Conservation (phyloP, 1,140 invertebrate species). For the Monomorium pharaonis region DNA sequence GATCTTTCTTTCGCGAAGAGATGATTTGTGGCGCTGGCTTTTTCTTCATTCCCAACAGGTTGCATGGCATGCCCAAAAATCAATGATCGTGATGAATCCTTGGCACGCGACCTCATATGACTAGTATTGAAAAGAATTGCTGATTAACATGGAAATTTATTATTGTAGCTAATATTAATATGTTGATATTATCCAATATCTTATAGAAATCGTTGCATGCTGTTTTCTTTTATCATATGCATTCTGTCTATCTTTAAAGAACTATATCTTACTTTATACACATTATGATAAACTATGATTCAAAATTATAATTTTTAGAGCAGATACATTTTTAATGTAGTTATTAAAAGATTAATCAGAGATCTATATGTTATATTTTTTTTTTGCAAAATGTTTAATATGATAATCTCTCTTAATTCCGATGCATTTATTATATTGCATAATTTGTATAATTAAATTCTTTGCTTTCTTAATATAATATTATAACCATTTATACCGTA, state of each 20-base stretch:
- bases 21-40: constrained; percentile 65
- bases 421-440: background rate
- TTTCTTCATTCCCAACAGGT: constrained; percentile 50
- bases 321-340: background rate
- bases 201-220: background rate
- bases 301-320: background rate
- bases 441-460: background rate
- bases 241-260: background rate
- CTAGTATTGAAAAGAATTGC: background rate
- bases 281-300: background rate
- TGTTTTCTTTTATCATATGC: background rate
- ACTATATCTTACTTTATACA: background rate
- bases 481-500: background rate
- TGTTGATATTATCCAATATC: background rate
- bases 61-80: constrained; percentile 35
- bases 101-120: background rate
- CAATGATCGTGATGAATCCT: constrained; percentile 18
- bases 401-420: background rate
- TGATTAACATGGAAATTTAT: constrained; percentile 4
- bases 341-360: background rate
- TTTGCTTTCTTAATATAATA: background rate
- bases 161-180: background rate
- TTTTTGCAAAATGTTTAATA: background rate
- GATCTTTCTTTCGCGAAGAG: constrained; percentile 39
- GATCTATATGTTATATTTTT: background rate